Base-by-base conservation (phyloP, 2,113 vertebrate species). In the Myiozetetes cayanensis region DNA sequence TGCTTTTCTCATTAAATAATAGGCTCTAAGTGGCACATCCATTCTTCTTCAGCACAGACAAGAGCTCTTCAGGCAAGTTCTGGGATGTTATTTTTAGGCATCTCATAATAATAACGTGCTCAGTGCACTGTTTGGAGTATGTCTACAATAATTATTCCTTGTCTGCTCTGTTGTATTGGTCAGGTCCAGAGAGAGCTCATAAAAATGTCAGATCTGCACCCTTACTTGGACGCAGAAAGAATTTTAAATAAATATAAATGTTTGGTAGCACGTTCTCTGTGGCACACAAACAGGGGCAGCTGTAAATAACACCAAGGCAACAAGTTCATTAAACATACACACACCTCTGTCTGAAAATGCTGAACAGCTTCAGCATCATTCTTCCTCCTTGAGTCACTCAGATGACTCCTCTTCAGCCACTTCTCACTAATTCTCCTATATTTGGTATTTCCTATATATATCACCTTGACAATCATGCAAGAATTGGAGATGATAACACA, bases 1-100 rank as follows among this genome's bases (percentile, higher is more conserved):
- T 74, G 91, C 84, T 37, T 90, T 92, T 90, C 89, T 91, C 93
- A 78, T 94, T 96, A 93, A 95, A 96, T 94, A 96, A 95, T 78
- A 87, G 94, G 76, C 89, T 89, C 65, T 90, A 93, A 97, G 91
- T 92, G 86, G 83, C 93, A 84, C 46, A 90, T 78, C 86, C 83
- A 84, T 96, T 87, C 91, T 88, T 94, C 91, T 91, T 90, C 76
- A 59, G 65, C 24, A 47, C 23, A 92, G 94, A 94, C 80, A 93
- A 87, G 72, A 83, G 76, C 88, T 96, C 89, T 94, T 85, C 92
- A 90, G 79, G 56, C 89, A 92, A 86, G 73, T 93, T 68, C 39
- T 89, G 65, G 55, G 33, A 56, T 89, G 70, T 52, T 96, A 93
- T 95, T 97, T 95, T 94, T 92, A 96, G 91, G 56, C 33, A 78